These are phyloP conservation scores for Gymnoscopelus microlampas DNA, from an alignment of 2,797 vertebrate genomes.

Conservation along the genomic window DNA sequence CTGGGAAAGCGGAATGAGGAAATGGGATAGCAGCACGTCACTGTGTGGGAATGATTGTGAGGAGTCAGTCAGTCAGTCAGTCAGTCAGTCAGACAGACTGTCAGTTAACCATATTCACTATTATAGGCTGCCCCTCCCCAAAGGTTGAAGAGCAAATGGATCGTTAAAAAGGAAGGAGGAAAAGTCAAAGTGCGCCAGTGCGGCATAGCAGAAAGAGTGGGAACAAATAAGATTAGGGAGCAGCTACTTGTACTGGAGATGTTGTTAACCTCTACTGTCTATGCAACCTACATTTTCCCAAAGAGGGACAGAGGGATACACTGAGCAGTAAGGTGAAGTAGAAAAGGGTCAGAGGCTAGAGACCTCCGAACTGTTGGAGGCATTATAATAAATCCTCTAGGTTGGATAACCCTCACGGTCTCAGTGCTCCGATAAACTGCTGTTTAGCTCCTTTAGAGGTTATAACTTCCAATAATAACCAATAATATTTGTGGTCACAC, in stretches of 20 bases:
- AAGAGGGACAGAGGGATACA: constrained; percentile 3
- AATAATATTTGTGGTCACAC: too few species aligned
- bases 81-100: too few species aligned
- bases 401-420: too few species aligned
- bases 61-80: too few species aligned
- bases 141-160: not conserved
- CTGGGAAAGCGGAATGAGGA: too few species aligned
- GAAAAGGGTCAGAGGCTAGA: constrained; percentile 42
- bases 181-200: not conserved
- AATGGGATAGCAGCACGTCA: too few species aligned
- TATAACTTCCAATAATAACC: too few species aligned
- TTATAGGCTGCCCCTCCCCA: not conserved
- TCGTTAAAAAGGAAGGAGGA: not conserved
- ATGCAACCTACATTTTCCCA: constrained; percentile 12
- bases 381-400: constrained; percentile 32
- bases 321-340: constrained; percentile 11
- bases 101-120: too few species aligned
- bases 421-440: too few species aligned
- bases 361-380: constrained; percentile 26
- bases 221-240: not conserved
- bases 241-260: not conserved
- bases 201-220: not conserved
- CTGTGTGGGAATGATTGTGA: too few species aligned
- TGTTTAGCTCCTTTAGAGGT: too few species aligned
- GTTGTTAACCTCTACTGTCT: constrained; percentile 30